Conservation (phyloP, 2,888 invertebrate genomes). For the Synanthedon tipuliformis region DNA sequence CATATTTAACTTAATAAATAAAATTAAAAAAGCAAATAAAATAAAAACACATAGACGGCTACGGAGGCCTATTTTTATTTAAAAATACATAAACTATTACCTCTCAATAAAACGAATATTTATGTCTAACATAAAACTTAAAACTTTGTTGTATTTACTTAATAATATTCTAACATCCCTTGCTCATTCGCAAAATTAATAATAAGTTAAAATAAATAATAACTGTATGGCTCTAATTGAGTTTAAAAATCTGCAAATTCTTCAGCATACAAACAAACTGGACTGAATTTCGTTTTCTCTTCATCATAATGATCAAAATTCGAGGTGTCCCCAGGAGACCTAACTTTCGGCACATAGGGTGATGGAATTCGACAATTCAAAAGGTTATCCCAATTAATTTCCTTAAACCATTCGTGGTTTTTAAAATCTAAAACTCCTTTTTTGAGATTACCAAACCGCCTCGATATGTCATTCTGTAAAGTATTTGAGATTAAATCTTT, state of each 20-base stretch:
- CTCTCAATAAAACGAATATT: too few relatives aligned
- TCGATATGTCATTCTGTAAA: slow-evolving; percentile 70
- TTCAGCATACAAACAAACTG: slow-evolving; percentile 67
- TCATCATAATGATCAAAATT: slow-evolving; percentile 78
- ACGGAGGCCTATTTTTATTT: too few relatives aligned
- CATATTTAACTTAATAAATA: too few relatives aligned
- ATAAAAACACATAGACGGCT: too few relatives aligned
- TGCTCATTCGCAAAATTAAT: too few relatives aligned
- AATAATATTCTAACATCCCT: too few relatives aligned
- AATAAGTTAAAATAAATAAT: neutral
- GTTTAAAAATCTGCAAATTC: slow-evolving; percentile 78
- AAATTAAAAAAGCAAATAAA: too few relatives aligned
- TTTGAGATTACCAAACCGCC: slow-evolving; percentile 88
- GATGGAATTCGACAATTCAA: slow-evolving; percentile 79
- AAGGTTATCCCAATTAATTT: slow-evolving; percentile 88
- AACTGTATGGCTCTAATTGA: too few relatives aligned
- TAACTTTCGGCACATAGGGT: slow-evolving; percentile 72
- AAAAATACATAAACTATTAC: too few relatives aligned
- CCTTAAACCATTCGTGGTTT: slow-evolving; percentile 90
- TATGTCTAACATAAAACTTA: too few relatives aligned
- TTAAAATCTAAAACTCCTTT: slow-evolving; percentile 92
- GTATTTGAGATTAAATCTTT: slow-evolving; percentile 85
- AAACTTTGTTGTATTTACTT: too few relatives aligned
- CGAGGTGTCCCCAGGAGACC: slow-evolving; percentile 74
- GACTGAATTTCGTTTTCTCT: slow-evolving; percentile 61